Percentiles rank a stretch among this genome's conserved stretches.
Conservation (phyloP, 2,113 vertebrate species). For the Mionectes macconnelli region DNA sequence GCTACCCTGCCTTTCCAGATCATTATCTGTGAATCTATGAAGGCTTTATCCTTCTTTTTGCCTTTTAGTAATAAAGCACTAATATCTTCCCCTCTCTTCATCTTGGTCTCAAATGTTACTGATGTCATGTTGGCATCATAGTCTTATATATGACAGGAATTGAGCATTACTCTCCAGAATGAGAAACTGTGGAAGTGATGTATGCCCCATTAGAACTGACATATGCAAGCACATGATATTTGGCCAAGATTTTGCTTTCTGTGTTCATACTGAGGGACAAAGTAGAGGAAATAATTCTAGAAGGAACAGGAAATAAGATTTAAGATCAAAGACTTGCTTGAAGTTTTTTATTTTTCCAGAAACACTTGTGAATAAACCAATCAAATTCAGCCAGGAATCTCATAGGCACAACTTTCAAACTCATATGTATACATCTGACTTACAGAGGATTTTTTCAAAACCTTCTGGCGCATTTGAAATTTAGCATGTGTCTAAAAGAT, state of each 20-base stretch:
- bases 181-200: neutral
- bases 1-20: neutral
- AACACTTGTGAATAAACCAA: neutral
- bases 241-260: neutral
- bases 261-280: neutral
- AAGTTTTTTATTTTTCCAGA: neutral
- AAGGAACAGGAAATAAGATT: neutral
- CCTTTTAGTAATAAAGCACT: neutral
- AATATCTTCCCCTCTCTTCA: neutral
- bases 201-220: fast-evolving
- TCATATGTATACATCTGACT: neutral
- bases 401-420: neutral
- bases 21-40: neutral
- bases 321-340: neutral
- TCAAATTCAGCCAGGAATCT: neutral
- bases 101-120: neutral
- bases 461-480: neutral
- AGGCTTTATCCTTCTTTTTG: neutral
- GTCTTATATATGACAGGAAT: neutral
- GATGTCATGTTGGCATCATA: neutral
- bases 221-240: neutral
- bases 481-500: neutral
- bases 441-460: neutral
- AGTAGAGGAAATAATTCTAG: neutral
- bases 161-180: neutral